These are phyloP conservation scores for Nerophis ophidion DNA, from an alignment of 2,113 vertebrate species.

Conservation along the genomic window DNA sequence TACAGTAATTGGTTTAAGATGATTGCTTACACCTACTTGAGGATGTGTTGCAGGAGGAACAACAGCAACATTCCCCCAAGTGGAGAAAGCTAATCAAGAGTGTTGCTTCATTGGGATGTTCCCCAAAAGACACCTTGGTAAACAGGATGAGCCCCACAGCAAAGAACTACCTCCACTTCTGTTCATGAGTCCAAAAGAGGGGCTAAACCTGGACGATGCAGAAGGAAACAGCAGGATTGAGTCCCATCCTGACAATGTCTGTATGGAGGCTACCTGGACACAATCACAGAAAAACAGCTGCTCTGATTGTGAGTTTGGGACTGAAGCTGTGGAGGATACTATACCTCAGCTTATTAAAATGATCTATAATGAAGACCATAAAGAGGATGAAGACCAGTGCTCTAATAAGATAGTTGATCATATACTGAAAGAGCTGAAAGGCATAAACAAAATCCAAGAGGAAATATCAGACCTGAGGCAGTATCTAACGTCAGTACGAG, in stretches of 20 bases:
- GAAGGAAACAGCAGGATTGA: neutral
- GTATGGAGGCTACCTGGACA: constrained; percentile 29
- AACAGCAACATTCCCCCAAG: constrained; percentile 23
- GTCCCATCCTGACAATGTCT: constrained; percentile 44
- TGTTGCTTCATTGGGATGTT: constrained; percentile 67
- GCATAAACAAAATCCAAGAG: constrained; percentile 91
- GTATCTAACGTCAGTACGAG: constrained; percentile 85
- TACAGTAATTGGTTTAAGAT: constrained; percentile 15
- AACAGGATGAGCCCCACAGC: constrained; percentile 66
- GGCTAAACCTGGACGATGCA: constrained; percentile 65
- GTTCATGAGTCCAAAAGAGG: constrained; percentile 64
- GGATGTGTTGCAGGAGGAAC: constrained; percentile 9
- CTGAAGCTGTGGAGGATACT: constrained; percentile 51
- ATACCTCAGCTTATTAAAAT: constrained; percentile 41
- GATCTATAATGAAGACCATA: constrained; percentile 27
- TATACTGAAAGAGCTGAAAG: constrained; percentile 90
- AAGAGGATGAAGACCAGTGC: constrained; percentile 21
- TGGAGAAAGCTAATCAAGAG: constrained; percentile 25
- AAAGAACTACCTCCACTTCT: constrained; percentile 51
- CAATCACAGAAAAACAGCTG: constrained; percentile 28
- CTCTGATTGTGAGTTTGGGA: constrained; percentile 41
- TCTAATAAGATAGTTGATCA: constrained; percentile 80
- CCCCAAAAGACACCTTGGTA: constrained; percentile 71
- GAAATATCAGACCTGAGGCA: constrained; percentile 92
- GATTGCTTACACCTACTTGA: constrained; percentile 25